Evolutionary conservation across 2,113 vertebrate species (phyloP).

Genomic region (Chamaetylas fuelleborni): DNA sequence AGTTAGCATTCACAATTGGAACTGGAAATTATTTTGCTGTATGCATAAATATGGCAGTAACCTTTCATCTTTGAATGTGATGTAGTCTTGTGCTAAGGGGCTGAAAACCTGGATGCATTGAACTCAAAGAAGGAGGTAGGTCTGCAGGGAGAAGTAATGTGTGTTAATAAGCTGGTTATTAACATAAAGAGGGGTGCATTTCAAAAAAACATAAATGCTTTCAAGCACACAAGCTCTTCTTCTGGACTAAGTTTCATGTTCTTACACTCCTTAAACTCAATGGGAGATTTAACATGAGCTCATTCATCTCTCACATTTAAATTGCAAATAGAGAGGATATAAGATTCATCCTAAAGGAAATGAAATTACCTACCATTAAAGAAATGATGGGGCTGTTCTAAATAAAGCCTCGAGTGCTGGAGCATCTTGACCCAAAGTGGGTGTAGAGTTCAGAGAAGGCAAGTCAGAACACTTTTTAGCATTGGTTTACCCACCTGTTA

Average conservation of each 20-base stretch:
- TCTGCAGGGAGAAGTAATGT: neutral
- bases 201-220: neutral
- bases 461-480: conserved; percentile 42
- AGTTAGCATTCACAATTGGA: neutral
- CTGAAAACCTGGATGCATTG: neutral
- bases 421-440: conserved; percentile 33
- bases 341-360: conserved; percentile 48
- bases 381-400: conserved; percentile 44
- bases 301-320: conserved; percentile 22
- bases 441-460: conserved; percentile 42
- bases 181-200: neutral
- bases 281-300: neutral
- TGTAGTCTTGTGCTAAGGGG: neutral
- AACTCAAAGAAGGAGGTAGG: neutral
- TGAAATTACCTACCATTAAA: conserved; percentile 46
- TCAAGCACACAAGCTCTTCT: neutral
- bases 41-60: neutral
- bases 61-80: neutral
- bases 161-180: neutral
- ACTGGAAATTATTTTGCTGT: neutral
- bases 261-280: neutral
- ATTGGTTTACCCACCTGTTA: conserved; percentile 48
- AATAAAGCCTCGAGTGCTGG: conserved; percentile 45
- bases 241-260: neutral
- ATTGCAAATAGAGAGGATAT: conserved; percentile 45